Evolutionary conservation across 2,113 vertebrate genomes (phyloP).

Genomic region (Phalacrocorax brasilianus): DNA sequence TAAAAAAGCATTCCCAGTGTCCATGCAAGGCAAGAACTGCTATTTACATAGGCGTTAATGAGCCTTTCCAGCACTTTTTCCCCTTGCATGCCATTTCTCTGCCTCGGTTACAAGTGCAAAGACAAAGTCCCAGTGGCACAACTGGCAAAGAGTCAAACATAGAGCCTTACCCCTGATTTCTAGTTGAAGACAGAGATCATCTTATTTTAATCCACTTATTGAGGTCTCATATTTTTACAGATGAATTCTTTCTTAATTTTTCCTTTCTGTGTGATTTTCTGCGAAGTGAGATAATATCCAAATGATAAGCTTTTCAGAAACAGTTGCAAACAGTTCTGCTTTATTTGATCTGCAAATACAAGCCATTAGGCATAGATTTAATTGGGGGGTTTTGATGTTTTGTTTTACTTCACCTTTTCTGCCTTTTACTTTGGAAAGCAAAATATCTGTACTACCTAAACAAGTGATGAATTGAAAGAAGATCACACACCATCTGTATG

Average conservation of each 20-base stretch:
- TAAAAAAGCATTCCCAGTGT: background rate
- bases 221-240: background rate
- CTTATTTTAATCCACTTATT: background rate
- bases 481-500: background rate
- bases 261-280: background rate
- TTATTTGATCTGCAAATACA: background rate
- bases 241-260: background rate
- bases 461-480: background rate
- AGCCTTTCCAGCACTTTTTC: background rate
- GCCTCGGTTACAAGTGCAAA: slow-evolving; percentile 17
- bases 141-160: background rate
- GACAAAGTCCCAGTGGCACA: background rate
- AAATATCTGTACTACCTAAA: background rate
- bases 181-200: background rate
- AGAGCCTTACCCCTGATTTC: background rate
- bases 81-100: slow-evolving; percentile 11
- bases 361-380: background rate
- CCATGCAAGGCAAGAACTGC: background rate
- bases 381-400: background rate
- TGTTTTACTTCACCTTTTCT: background rate
- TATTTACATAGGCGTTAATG: background rate
- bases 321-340: background rate
- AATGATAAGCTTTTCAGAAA: background rate
- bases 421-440: background rate
- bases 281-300: background rate